Base-by-base conservation (phyloP, 2,888 invertebrate genomes). In the Cabera pusaria region DNA sequence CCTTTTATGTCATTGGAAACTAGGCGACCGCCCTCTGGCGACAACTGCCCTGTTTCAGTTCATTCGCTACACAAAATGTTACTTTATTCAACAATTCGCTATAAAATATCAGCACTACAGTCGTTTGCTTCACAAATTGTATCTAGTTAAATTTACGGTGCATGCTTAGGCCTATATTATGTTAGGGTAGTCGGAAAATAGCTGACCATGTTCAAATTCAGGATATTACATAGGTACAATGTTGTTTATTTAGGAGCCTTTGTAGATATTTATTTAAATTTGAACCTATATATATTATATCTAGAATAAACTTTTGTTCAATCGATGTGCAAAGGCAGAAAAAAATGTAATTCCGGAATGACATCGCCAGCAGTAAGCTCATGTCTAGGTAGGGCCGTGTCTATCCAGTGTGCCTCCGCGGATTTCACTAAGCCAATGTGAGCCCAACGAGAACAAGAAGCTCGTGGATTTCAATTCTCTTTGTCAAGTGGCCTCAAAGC, bases 381-480 rank as follows among this genome's bases (percentile, higher is more conserved):
- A 20, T n/a, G n/a, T n/a, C n/a, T n/a, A n/a, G n/a, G n/a, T n/a
- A n/a, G n/a, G n/a, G n/a, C n/a, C 18, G 11, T 7, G 25, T 40
- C 16, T 14, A 12, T 29, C 6, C 24, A 29, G 29, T 23, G 19
- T 31, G 31, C 28, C 35, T 39, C 44, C 39, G 44, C 49, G 63
- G 61, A 63, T 61, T 57, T 57, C 46, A 59, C 48, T 72, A 69
- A 75, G 72, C 74, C 64, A 59, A 60, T 57, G 50, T 59, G 59
- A 69, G 68, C 59, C 59, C 64, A 55, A 62, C 59, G 62, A 64
- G 64, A 63, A 64, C 65, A 65, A 73, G 72, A 57, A 59, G 63
- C 72, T 75, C 71, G 72, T 59, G 73, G 74, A 72, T 72, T 77
- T 74, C 72, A 72, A 72, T 73, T 75, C 65, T 64, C 70, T 72